A percentile compares a stretch with the other conserved stretches of the same genome.
These are phyloP conservation scores for Eulimnadia texana DNA, from an alignment of 1,140 invertebrate genomes.

Conservation along the genomic window DNA sequence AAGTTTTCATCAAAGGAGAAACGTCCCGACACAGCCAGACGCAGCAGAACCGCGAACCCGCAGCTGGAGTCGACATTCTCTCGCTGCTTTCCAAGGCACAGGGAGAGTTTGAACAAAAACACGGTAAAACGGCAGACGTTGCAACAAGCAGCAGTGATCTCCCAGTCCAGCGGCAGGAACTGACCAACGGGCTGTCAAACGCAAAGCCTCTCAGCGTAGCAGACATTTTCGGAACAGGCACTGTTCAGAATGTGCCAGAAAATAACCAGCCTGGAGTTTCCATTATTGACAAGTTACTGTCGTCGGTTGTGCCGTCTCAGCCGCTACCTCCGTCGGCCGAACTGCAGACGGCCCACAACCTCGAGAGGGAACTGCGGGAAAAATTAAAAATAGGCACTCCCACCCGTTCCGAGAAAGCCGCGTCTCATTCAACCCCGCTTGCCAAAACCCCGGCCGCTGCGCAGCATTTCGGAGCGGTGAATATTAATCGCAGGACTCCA, in stretches of 20 bases:
- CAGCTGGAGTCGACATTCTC: conserved; percentile 55
- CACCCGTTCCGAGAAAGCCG: not conserved
- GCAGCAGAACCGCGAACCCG: not conserved
- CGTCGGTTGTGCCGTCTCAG: not conserved
- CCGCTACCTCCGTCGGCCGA: conserved; percentile 3
- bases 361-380: conserved; percentile 9
- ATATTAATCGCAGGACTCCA: not conserved
- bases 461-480: not conserved
- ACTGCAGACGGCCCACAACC: conserved; percentile 8
- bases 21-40: not conserved
- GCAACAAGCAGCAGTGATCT: not conserved
- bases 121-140: not conserved
- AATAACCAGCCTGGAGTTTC: conserved; percentile 2
- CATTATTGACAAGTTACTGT: conserved; percentile 11
- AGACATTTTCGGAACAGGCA: conserved; percentile 10
- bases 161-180: not conserved
- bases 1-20: conserved; percentile 41
- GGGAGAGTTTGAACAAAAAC: conserved; percentile 40
- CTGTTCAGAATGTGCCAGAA: not conserved
- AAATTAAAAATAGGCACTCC: not conserved
- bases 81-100: conserved; percentile 79
- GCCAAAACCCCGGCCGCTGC: not conserved
- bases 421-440: not conserved
- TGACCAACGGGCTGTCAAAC: not conserved
- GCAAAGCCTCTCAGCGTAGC: conserved; percentile 5